These are phyloP conservation scores for Anthophora plumipes DNA, from an alignment of 2,888 invertebrate species.

Conservation along the genomic window DNA sequence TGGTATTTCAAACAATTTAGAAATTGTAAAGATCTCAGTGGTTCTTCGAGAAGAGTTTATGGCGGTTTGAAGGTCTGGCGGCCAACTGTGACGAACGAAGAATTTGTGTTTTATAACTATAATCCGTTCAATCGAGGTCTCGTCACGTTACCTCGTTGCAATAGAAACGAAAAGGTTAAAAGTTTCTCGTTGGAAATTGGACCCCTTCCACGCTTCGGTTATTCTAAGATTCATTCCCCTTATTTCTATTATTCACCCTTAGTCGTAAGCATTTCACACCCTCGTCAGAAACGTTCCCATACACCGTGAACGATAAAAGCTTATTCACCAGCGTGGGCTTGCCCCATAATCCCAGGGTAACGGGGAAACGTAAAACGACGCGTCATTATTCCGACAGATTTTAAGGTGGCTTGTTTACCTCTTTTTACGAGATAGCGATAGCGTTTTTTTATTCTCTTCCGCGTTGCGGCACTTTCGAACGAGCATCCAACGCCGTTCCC, in stretches of 20 bases:
- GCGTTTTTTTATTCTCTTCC: background rate
- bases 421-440: background rate
- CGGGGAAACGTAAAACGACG: background rate
- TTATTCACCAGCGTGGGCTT: too few species aligned
- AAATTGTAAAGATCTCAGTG: too few species aligned
- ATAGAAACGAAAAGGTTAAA: too few species aligned
- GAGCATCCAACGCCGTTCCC: background rate
- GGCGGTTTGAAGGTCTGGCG: too few species aligned
- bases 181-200: background rate
- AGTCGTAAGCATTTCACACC: background rate
- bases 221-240: background rate
- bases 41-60: too few species aligned
- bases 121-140: too few species aligned
- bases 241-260: background rate
- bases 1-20: too few species aligned
- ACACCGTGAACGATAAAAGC: background rate
- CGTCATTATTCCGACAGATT: background rate
- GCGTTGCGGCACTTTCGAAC: constrained; percentile 1
- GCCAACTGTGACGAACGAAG: too few species aligned
- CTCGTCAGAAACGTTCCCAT: too few species aligned
- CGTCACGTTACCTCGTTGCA: too few species aligned
- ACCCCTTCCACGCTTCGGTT: background rate
- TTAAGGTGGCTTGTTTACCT: constrained; percentile 6
- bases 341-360: background rate
- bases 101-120: too few species aligned